Conservation (phyloP, 2,113 vertebrate genomes). For the Cinclus cinclus region DNA sequence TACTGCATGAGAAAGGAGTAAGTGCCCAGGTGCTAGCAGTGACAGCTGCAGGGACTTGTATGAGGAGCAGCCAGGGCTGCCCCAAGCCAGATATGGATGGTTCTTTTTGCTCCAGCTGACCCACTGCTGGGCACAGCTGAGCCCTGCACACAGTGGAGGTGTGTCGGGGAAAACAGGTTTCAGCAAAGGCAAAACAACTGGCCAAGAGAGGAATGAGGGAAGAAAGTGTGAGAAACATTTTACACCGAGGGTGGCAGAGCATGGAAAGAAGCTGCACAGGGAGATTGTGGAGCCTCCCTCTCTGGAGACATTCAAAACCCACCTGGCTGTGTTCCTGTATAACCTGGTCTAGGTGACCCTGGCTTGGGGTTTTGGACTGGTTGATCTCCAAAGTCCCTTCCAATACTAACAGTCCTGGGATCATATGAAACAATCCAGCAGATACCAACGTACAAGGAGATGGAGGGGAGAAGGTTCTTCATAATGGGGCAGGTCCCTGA, state of each 20-base stretch:
- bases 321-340: not conserved
- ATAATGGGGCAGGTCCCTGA: not conserved
- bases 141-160: fast-evolving
- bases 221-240: not conserved
- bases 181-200: not conserved
- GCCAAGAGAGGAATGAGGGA: fast-evolving
- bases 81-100: fast-evolving
- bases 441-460: not conserved
- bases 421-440: not conserved
- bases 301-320: not conserved
- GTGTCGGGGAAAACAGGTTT: fast-evolving
- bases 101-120: fast-evolving
- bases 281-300: not conserved
- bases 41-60: not conserved
- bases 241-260: not conserved
- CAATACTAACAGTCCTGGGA: not conserved
- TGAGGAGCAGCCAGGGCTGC: not conserved
- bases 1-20: not conserved
- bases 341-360: not conserved
- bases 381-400: not conserved
- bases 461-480: not conserved
- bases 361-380: not conserved
- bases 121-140: not conserved
- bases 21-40: not conserved
- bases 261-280: not conserved